Percentiles rank a stretch among this genome's conserved stretches.
phyloP scores from a whole-genome alignment of 2,888 invertebrate species.

The Thalpophila matura region DNA sequence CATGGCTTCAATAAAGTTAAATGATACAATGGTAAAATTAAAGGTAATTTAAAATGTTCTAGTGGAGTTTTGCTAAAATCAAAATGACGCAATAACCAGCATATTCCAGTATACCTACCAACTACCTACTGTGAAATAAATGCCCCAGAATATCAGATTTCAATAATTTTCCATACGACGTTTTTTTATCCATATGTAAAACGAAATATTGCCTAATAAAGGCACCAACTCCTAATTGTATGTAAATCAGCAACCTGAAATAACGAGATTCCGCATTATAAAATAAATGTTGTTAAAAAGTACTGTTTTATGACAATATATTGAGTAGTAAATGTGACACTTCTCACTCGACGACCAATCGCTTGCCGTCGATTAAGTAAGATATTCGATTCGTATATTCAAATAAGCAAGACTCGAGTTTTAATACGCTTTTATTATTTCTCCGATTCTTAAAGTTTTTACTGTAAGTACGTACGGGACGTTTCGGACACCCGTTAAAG shows the following conservation, averaged over 20 bases:
- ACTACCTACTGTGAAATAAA: conserved; percentile 6
- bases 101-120: neutral
- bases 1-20: no score
- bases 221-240: conserved; percentile 65
- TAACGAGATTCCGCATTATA: conserved; percentile 67
- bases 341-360: conserved; percentile 78
- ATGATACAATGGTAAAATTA: no score
- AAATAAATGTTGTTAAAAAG: conserved; percentile 73
- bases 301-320: conserved; percentile 79
- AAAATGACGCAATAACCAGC: neutral
- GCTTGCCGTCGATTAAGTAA: conserved; percentile 76
- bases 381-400: conserved; percentile 77
- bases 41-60: no score
- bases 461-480: conserved; percentile 62
- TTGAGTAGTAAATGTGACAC: conserved; percentile 78
- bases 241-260: conserved; percentile 66
- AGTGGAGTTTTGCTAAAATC: no score
- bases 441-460: conserved; percentile 67
- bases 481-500: conserved; percentile 67
- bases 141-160: conserved; percentile 33
- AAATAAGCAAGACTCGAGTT: conserved; percentile 73
- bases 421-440: conserved; percentile 73
- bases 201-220: conserved; percentile 56
- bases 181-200: conserved; percentile 18
- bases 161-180: conserved; percentile 27